A percentile compares a stretch with the other conserved stretches of the same genome.
phyloP scores from a whole-genome alignment of 2,797 vertebrate species.

The Leptoclinus maculatus region DNA sequence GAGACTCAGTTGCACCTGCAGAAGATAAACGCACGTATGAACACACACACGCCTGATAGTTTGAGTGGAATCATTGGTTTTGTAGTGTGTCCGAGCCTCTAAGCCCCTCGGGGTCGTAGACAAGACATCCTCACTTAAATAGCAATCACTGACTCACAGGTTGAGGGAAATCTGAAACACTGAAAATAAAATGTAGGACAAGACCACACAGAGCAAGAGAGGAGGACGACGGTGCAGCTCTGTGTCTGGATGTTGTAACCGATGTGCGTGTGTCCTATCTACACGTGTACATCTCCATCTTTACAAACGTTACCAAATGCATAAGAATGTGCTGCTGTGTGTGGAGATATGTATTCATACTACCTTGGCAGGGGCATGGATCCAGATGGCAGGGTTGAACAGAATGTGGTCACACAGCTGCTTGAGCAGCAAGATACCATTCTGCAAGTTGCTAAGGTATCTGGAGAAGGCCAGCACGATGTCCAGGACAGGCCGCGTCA shows the following conservation, averaged over 20 bases:
- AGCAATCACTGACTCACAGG: slow-evolving; percentile 33
- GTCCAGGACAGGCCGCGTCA: slow-evolving; percentile 92
- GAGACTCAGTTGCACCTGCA: slow-evolving; percentile 92
- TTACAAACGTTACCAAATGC: slow-evolving; percentile 10
- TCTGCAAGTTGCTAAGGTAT: slow-evolving; percentile 95
- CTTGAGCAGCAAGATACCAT: slow-evolving; percentile 94
- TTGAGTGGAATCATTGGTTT: slow-evolving; percentile 16
- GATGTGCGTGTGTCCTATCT: neutral
- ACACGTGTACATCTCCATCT: neutral
- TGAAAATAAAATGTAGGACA: slow-evolving; percentile 44
- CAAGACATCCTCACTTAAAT: slow-evolving; percentile 39
- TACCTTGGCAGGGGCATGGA: slow-evolving; percentile 97
- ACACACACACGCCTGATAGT: neutral
- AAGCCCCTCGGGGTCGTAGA: slow-evolving; percentile 19
- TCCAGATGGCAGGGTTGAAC: slow-evolving; percentile 98
- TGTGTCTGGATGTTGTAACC: slow-evolving; percentile 5
- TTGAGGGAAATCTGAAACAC: slow-evolving; percentile 22
- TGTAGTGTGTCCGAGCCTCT: slow-evolving; percentile 20
- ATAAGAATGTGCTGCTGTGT: neutral
- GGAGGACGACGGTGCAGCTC: neutral
- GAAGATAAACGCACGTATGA: slow-evolving; percentile 4
- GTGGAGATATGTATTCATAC: neutral
- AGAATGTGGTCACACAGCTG: slow-evolving; percentile 98
- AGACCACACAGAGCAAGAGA: slow-evolving; percentile 1
- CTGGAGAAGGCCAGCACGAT: slow-evolving; percentile 95